phyloP scores from a whole-genome alignment of 2,888 invertebrate species.

The Pimpla rufipes region DNA sequence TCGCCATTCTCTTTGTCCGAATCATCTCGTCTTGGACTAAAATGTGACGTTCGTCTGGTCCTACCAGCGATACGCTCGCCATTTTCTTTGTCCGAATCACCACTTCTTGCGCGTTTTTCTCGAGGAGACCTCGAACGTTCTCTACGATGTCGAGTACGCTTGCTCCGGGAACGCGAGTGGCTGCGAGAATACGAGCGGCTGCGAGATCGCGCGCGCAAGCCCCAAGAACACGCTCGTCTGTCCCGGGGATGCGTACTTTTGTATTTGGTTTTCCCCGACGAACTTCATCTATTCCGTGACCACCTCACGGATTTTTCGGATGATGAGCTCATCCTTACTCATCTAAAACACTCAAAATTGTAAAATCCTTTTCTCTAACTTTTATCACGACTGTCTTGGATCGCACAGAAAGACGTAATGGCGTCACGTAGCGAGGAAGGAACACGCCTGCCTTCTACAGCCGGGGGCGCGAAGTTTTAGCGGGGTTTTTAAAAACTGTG shows the following conservation, averaged over 20 bases:
- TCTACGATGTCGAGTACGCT: slow-evolving; percentile 24
- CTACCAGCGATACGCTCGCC: slow-evolving; percentile 58
- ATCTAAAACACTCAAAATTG: not conserved
- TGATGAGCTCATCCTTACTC: slow-evolving; percentile 43
- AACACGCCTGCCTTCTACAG: slow-evolving; percentile 20
- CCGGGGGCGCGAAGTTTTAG: slow-evolving; percentile 17
- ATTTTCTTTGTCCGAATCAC: slow-evolving; percentile 58
- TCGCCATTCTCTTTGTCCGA: not conserved
- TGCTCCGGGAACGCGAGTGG: slow-evolving; percentile 42
- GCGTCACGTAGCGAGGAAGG: too few relatives aligned
- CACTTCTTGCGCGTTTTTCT: slow-evolving; percentile 15
- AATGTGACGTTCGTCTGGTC: slow-evolving; percentile 66
- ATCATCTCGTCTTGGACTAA: not conserved
- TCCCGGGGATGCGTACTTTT: slow-evolving; percentile 55
- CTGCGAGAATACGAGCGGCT: too few relatives aligned
- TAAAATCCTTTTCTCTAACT: slow-evolving; percentile 15
- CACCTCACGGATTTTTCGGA: slow-evolving; percentile 31
- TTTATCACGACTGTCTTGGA: slow-evolving; percentile 56
- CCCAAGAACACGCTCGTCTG: too few relatives aligned
- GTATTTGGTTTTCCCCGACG: slow-evolving; percentile 46
- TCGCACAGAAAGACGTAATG: slow-evolving; percentile 64
- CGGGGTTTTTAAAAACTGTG: too few relatives aligned
- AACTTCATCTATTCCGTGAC: slow-evolving; percentile 38
- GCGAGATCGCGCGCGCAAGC: too few relatives aligned
- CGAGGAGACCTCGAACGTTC: slow-evolving; percentile 48